phyloP scores from a whole-genome alignment of 2,797 vertebrate species.

The Scyliorhinus canicula region DNA sequence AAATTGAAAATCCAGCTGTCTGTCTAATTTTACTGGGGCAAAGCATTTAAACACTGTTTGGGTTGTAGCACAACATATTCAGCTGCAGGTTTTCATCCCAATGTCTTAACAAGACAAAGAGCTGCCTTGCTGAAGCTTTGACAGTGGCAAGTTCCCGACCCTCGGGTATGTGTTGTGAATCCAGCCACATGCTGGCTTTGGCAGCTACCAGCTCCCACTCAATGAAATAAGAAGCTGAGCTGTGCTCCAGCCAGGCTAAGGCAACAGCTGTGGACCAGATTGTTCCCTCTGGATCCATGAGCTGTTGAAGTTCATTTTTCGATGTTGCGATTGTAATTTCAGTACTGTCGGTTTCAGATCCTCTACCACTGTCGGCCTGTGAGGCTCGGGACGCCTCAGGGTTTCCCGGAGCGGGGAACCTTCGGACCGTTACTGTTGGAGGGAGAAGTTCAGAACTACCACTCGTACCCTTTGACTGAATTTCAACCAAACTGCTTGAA shows the following conservation, averaged over 20 bases:
- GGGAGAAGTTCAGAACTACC: slow-evolving; percentile 45
- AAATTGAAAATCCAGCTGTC: not conserved
- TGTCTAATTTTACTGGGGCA: not conserved
- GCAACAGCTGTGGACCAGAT: slow-evolving; percentile 90
- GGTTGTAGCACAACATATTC: slow-evolving; percentile 93
- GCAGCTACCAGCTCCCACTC: slow-evolving; percentile 95
- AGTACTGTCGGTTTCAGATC: slow-evolving; percentile 42
- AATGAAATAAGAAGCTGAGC: slow-evolving; percentile 80
- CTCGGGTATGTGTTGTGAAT: slow-evolving; percentile 72
- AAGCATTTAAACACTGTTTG: slow-evolving; percentile 66
- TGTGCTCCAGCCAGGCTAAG: slow-evolving; percentile 92
- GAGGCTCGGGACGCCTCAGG: slow-evolving; percentile 38
- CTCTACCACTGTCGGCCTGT: slow-evolving; percentile 44
- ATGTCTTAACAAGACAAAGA: slow-evolving; percentile 91
- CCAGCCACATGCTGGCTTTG: slow-evolving; percentile 85
- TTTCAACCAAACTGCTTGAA: slow-evolving; percentile 43
- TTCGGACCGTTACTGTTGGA: slow-evolving; percentile 45
- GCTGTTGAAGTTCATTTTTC: slow-evolving; percentile 42
- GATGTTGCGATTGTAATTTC: slow-evolving; percentile 39
- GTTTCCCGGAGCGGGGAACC: slow-evolving; percentile 48
- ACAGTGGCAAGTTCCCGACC: slow-evolving; percentile 66
- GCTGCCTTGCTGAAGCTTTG: slow-evolving; percentile 82
- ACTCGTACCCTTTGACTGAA: slow-evolving; percentile 45
- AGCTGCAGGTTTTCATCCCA: slow-evolving; percentile 95
- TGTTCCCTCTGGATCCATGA: slow-evolving; percentile 64